phyloP scores from a whole-genome alignment of 2,888 invertebrate genomes.

The Andrena praecox region DNA sequence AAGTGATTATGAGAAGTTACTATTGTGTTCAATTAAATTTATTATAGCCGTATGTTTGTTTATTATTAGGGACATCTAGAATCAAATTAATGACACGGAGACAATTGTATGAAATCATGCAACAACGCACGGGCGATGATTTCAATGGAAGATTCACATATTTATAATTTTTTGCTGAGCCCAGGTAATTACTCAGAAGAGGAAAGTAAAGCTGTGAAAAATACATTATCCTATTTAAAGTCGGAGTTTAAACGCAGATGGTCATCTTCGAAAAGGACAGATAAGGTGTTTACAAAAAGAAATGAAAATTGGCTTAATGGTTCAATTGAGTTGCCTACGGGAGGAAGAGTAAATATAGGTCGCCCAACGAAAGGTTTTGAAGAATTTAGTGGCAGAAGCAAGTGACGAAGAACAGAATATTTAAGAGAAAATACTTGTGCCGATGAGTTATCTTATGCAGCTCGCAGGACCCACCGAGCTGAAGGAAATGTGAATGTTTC shows the following conservation, averaged over 20 bases:
- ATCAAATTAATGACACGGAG: neutral
- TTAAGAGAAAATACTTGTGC: neutral
- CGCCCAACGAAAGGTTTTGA: neutral
- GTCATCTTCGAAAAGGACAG: neutral
- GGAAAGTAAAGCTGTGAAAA: neutral
- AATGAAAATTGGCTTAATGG: slow-evolving; percentile 15
- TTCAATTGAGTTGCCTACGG: neutral
- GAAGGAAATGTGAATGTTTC: neutral
- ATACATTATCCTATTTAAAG: slow-evolving; percentile 6
- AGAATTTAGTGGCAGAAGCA: neutral
- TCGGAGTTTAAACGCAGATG: neutral
- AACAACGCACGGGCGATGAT: neutral
- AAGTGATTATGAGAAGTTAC: neutral
- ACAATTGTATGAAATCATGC: slow-evolving; percentile 2
- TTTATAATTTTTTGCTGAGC: neutral
- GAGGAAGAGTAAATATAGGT: neutral
- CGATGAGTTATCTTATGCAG: slow-evolving; percentile 12
- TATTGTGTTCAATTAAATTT: neutral
- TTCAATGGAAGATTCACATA: neutral
- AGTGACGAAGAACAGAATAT: slow-evolving; percentile 1
- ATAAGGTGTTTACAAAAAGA: neutral
- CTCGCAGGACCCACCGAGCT: neutral
- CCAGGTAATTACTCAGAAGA: neutral
- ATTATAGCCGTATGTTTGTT: neutral
- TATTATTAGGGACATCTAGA: slow-evolving; percentile 9